Conservation (phyloP, 2,888 invertebrate genomes). For the Troglohyphantes excavatus region DNA sequence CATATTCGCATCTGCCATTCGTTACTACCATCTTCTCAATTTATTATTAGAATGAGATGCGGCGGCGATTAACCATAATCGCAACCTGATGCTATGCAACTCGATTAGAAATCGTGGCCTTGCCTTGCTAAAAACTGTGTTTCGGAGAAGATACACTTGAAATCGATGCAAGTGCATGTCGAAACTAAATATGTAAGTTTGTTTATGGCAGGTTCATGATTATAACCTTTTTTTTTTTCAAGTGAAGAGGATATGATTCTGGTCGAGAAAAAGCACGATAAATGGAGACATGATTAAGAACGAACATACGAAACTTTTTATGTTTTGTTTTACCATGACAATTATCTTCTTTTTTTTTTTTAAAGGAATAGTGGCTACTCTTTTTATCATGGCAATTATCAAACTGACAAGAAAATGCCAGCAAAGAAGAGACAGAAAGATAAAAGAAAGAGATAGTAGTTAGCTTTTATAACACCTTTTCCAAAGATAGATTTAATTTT, state of each 20-base stretch:
- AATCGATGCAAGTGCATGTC: background rate
- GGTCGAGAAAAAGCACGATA: no score
- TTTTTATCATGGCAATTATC: background rate
- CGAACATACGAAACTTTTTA: background rate
- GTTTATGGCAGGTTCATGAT: background rate
- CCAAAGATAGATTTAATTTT: no score
- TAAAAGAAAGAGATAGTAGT: no score
- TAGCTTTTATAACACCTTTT: no score
- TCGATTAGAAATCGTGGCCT: background rate
- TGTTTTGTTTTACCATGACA: background rate
- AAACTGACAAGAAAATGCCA: no score
- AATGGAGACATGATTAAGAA: no score
- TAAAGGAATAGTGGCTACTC: no score
- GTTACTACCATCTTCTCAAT: background rate
- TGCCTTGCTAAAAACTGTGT: background rate
- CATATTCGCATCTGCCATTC: constrained; percentile 28
- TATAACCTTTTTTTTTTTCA: no score
- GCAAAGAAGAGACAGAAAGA: no score
- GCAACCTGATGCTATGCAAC: background rate
- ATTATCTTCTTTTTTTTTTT: background rate
- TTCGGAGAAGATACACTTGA: background rate
- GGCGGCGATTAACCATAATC: background rate
- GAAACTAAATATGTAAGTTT: background rate
- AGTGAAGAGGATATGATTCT: no score
- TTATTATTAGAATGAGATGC: background rate